Conservation (phyloP, 1,140 invertebrate species). For the Cylas formicarius region DNA sequence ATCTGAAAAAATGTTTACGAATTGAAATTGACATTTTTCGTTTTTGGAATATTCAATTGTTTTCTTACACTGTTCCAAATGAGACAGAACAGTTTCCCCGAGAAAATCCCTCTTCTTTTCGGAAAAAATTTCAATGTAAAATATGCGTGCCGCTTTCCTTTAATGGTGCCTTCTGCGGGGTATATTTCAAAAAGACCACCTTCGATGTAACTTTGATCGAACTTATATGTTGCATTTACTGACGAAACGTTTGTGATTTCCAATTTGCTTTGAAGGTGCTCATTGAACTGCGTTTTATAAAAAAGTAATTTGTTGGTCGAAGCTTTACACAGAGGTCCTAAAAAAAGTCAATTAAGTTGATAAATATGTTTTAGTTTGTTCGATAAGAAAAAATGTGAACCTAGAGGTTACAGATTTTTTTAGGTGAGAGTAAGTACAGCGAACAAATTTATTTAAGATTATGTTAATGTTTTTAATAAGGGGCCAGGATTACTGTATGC, state of each 20-base stretch:
- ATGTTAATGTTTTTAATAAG: no score
- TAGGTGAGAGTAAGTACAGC: no score
- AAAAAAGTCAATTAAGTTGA: no score
- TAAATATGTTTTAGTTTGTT: no score
- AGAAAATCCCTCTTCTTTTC: conserved; percentile 15
- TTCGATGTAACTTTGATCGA: background rate
- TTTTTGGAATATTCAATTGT: background rate
- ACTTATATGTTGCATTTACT: conserved; percentile 6
- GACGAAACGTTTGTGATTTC: conserved; percentile 17
- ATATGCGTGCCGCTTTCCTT: conserved; percentile 7
- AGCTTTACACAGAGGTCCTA: conserved; percentile 20
- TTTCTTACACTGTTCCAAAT: conserved; percentile 27
- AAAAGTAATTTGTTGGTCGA: conserved; percentile 16
- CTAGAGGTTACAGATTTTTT: no score
- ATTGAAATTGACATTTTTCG: background rate
- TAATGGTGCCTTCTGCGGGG: conserved; percentile 7
- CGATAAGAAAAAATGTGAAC: no score
- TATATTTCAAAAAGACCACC: conserved; percentile 14
- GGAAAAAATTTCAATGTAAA: conserved; percentile 26
- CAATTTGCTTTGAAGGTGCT: conserved; percentile 8
- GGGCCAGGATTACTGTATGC: no score
- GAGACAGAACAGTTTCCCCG: conserved; percentile 18
- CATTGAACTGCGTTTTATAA: conserved; percentile 3
- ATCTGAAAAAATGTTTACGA: conserved; percentile 17
- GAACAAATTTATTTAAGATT: no score